Percentiles rank a stretch among this genome's conserved stretches.
Conservation (phyloP, 2,113 vertebrate species). For the Pachycephala philippinensis region DNA sequence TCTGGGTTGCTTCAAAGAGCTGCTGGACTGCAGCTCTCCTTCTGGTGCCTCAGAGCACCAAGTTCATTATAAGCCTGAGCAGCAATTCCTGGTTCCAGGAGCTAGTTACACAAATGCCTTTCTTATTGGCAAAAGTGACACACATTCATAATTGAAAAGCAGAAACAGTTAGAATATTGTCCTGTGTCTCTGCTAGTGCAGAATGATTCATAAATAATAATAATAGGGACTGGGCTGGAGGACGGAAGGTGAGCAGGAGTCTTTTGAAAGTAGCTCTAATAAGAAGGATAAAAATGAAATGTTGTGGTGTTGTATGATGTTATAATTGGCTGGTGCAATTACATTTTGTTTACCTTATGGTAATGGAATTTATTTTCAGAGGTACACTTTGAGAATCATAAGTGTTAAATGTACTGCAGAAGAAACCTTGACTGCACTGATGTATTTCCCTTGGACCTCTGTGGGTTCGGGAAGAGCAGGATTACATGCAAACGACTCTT, state of each 20-base stretch:
- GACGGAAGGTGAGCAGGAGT: not conserved
- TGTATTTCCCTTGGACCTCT: not conserved
- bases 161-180: constrained; percentile 15
- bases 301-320: not conserved
- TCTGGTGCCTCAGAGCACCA: not conserved
- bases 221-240: not conserved
- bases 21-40: not conserved
- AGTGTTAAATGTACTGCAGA: not conserved
- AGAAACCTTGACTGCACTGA: not conserved
- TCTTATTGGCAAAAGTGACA: constrained; percentile 2
- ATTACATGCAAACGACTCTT: constrained; percentile 24
- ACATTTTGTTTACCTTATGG: constrained; percentile 17
- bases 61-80: constrained; percentile 4
- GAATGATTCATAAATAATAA: constrained; percentile 13
- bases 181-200: not conserved
- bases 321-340: constrained; percentile 18
- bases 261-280: not conserved
- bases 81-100: not conserved
- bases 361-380: not conserved
- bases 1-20: constrained; percentile 5
- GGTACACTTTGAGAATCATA: not conserved
- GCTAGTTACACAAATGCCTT: not conserved
- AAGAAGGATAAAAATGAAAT: constrained; percentile 5
- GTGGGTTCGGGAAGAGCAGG: not conserved
- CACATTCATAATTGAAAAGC: constrained; percentile 24